Evolutionary conservation across 2,113 vertebrate species (phyloP).

Genomic region (Trichomycterus rosablanca): DNA sequence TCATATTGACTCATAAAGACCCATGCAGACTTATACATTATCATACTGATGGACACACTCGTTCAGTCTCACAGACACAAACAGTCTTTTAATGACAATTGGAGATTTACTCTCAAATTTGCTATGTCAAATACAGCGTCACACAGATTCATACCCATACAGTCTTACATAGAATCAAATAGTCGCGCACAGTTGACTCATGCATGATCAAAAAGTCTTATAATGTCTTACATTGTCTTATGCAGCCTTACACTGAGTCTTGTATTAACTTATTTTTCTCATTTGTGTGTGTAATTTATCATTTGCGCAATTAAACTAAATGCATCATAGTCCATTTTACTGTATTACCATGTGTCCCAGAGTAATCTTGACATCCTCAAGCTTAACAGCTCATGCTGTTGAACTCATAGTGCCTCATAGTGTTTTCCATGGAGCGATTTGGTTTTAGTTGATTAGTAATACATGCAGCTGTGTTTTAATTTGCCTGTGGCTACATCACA

Average conservation of each 20-base stretch:
- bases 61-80: neutral
- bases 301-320: too few species aligned
- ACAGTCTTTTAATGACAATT: constrained; percentile 9
- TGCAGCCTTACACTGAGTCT: neutral
- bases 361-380: too few species aligned
- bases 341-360: too few species aligned
- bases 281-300: too few species aligned
- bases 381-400: too few species aligned
- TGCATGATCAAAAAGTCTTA: neutral
- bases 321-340: too few species aligned
- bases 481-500: neutral
- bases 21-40: neutral
- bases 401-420: too few species aligned
- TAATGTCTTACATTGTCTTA: neutral
- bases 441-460: neutral
- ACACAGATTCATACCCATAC: constrained; percentile 15
- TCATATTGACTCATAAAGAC: neutral
- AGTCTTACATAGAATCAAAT: constrained; percentile 2
- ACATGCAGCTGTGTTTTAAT: constrained; percentile 8
- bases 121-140: constrained; percentile 13
- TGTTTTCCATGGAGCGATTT: too few species aligned
- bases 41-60: neutral
- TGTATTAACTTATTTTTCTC: too few species aligned
- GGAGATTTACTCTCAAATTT: constrained; percentile 23
- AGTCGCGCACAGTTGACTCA: neutral